Evolutionary conservation across 2,888 invertebrate genomes (phyloP).

Genomic region (Lithosia quadra): DNA sequence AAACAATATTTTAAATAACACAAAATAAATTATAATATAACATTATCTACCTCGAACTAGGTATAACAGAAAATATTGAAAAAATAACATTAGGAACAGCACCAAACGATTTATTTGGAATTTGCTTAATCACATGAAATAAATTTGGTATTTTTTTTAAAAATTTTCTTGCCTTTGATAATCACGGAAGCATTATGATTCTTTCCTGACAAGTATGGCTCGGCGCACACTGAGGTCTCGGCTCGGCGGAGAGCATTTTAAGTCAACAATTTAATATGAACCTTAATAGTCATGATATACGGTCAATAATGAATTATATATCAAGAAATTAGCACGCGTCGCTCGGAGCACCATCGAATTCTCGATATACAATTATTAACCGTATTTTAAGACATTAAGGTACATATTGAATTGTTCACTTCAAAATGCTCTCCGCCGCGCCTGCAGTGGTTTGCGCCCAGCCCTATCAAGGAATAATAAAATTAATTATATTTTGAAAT

Average conservation of each 20-base stretch:
- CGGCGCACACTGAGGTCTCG: too few species aligned
- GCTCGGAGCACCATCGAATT: too few species aligned
- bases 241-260: too few species aligned
- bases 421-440: too few species aligned
- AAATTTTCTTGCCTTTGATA: slow-evolving; percentile 9
- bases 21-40: slow-evolving; percentile 45
- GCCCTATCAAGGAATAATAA: background rate
- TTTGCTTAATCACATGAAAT: slow-evolving; percentile 50
- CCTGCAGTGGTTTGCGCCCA: too few species aligned
- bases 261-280: too few species aligned
- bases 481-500: background rate
- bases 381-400: too few species aligned
- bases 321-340: too few species aligned
- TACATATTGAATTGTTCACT: too few species aligned
- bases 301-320: too few species aligned
- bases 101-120: slow-evolving; percentile 61
- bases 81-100: slow-evolving; percentile 58
- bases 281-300: too few species aligned
- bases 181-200: slow-evolving; percentile 3
- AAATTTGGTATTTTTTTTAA: slow-evolving; percentile 42
- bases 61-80: slow-evolving; percentile 40
- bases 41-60: slow-evolving; percentile 48
- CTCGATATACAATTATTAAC: too few species aligned
- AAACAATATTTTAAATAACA: slow-evolving; percentile 40
- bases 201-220: background rate